These are phyloP conservation scores for Anaspis maculata DNA, from an alignment of 2,888 invertebrate species.

Conservation along the genomic window DNA sequence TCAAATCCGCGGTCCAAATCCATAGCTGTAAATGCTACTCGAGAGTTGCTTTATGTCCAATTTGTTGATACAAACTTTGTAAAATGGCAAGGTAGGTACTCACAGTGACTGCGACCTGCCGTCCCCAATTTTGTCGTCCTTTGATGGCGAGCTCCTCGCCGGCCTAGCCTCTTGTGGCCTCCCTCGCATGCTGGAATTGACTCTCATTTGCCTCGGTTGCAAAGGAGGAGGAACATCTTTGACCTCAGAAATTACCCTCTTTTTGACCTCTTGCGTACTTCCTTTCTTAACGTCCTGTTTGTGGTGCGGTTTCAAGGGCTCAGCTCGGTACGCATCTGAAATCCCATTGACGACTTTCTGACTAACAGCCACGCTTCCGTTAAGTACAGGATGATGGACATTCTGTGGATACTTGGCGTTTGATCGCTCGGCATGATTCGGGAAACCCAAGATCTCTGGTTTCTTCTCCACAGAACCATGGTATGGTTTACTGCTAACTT, in stretches of 20 bases:
- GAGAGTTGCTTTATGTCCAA: no score
- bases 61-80: no score
- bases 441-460: conserved; percentile 25
- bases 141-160: conserved; percentile 27
- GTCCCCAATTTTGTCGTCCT: conserved; percentile 23
- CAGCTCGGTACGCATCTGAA: conserved; percentile 35
- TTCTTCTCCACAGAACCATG: conserved; percentile 12
- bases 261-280: conserved; percentile 18
- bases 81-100: no score
- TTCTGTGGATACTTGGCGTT: conserved; percentile 43
- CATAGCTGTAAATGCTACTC: no score
- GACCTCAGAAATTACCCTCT: conserved; percentile 36
- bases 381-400: conserved; percentile 44
- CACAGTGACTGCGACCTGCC: conserved; percentile 32
- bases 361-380: conserved; percentile 41
- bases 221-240: conserved; percentile 34
- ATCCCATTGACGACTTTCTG: conserved; percentile 33
- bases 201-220: conserved; percentile 38
- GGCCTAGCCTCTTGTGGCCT: no score
- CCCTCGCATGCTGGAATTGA: conserved; percentile 40
- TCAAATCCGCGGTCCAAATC: no score
- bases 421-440: conserved; percentile 39
- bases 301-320: conserved; percentile 33
- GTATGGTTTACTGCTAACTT: conserved; percentile 31
- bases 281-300: conserved; percentile 13